Conservation (phyloP, 2,797 vertebrate species). For the Fratercula arctica region DNA sequence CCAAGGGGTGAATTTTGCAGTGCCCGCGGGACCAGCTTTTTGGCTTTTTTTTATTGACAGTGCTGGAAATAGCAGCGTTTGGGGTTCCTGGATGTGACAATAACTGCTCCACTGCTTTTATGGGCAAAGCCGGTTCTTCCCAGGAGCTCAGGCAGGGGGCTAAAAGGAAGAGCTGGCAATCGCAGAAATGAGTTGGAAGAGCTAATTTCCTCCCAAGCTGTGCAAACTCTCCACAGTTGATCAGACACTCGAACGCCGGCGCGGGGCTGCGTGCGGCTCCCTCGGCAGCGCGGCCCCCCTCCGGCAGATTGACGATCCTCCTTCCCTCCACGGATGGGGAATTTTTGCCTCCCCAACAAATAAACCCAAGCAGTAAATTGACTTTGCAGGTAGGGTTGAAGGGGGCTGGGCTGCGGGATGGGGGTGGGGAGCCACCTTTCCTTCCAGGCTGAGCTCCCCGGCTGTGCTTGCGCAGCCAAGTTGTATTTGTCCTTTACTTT, state of each 20-base stretch:
- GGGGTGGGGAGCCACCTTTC: neutral
- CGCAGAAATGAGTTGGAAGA: neutral
- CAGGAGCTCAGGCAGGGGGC: conserved; percentile 17
- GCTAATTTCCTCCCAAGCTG: conserved; percentile 57
- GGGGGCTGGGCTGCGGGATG: rapidly evolving
- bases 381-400: neutral
- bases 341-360: neutral
- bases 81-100: neutral
- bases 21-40: rapidly evolving
- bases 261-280: neutral
- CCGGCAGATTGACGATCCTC: neutral
- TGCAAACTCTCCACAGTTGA: conserved; percentile 12
- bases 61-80: neutral
- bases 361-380: neutral
- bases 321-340: neutral
- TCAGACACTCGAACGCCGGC: neutral
- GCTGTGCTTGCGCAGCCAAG: neutral
- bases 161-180: conserved; percentile 6
- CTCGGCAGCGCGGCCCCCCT: neutral
- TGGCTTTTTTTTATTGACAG: neutral
- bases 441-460: neutral
- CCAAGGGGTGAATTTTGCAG: neutral
- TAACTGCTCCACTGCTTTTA: neutral
- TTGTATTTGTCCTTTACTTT: neutral
- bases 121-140: neutral